phyloP scores from a whole-genome alignment of 92 coral and sea anemone genomes.

The Actinostola sp. region DNA sequence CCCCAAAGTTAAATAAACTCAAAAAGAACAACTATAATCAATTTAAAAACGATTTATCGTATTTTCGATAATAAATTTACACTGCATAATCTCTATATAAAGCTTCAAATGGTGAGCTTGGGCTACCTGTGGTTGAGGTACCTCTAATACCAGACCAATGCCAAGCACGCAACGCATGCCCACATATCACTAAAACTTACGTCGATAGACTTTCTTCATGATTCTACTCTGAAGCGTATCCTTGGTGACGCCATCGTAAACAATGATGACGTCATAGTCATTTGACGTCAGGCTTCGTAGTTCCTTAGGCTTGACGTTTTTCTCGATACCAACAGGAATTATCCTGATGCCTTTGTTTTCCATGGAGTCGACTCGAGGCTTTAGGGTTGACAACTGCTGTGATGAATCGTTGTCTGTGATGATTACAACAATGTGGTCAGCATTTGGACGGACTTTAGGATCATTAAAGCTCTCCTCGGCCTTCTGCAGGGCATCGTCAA shows the following conservation, averaged over 20 bases:
- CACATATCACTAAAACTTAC: constrained; percentile 16
- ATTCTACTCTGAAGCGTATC: constrained; percentile 8
- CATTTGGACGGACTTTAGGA: constrained; percentile 15
- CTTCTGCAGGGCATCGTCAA: constrained; percentile 26
- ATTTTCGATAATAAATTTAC: too few species aligned
- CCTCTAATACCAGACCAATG: too few species aligned
- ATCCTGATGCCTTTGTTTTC: constrained; percentile 35
- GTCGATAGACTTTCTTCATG: constrained; percentile 31
- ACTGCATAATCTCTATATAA: too few species aligned
- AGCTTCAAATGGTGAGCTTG: too few species aligned
- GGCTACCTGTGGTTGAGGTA: too few species aligned
- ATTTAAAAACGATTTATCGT: too few species aligned
- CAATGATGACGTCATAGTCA: constrained; percentile 33
- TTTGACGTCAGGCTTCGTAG: constrained; percentile 21
- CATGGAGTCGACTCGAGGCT: constrained; percentile 14
- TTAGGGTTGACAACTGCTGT: neutral
- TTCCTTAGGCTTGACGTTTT: constrained; percentile 22
- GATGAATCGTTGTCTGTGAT: constrained; percentile 32
- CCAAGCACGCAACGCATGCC: too few species aligned
- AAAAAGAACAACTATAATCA: too few species aligned
- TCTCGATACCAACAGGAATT: constrained; percentile 33
- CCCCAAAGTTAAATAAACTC: too few species aligned
- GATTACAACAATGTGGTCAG: constrained; percentile 33
- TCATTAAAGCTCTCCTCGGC: constrained; percentile 23
- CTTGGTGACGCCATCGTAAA: constrained; percentile 19